Base-by-base conservation (phyloP, 2,113 vertebrate genomes). In the Aspiorhynchus laticeps region DNA sequence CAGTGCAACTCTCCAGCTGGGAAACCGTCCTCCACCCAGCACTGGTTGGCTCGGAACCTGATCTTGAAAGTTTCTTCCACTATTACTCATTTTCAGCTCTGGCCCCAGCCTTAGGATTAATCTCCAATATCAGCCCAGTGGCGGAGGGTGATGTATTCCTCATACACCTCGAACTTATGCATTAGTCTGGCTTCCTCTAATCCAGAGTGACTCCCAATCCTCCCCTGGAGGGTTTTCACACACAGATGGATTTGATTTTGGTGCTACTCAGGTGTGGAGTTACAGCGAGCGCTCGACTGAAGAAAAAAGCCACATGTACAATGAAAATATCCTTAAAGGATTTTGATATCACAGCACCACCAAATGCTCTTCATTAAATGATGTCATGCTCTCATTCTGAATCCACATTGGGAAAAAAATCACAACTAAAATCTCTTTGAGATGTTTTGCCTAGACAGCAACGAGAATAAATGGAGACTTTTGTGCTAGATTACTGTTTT, bases 231-330 rank as follows among this genome's bases (percentile, higher is more conserved):
- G 36, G 67, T 36, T 82, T 85, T 48, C 26, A 63, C 36, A 80
- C 81, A 87, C 84, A 89, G 77, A 83, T 89, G 88, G 78, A 46
- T 73, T 87, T 89, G 59, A 89, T 89, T 89, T 43, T 78, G 46
- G 41, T 36, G 53, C 11, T 24, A 7, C 28, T 69, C 53, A 38
- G 65, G 85, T 86, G 74, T 80, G 71, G 36, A 82, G 33, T 56
- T 83, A 59, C 61, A 51, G 48, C 63, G 36, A 80, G 81, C 38
- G 31, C 61, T 79, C 4, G 17, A 48, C 61, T 73, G 76, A 63
- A 56, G 46, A 80, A 46, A 73, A 43, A 63, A 38, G 12, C 51
- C 80, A 73, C 51, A 74, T 48, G 31, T 71, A 46, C 48, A 78
- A 69, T 2, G 4, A 36, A 33, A 41, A 11, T 83, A 28, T 76